Conservation (phyloP, 2,888 invertebrate genomes). For the Aricia artaxerxes region DNA sequence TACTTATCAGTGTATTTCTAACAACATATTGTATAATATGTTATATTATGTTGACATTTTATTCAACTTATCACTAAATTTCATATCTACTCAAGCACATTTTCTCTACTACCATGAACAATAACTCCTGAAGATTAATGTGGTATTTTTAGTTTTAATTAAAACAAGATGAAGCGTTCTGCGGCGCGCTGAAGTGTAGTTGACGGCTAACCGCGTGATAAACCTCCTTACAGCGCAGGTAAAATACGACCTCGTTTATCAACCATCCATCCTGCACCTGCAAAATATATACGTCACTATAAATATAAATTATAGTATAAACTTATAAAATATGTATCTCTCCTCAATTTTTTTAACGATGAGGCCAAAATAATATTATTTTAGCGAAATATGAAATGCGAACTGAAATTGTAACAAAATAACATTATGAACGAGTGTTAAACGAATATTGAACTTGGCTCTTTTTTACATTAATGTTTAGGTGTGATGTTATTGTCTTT, state of each 20-base stretch:
- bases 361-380: too few species aligned
- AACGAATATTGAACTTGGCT: too few species aligned
- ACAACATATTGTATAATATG: too few species aligned
- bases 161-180: constrained; percentile 12
- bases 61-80: not conserved
- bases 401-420: too few species aligned
- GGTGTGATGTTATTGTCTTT: too few species aligned
- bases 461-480: too few species aligned
- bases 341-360: not conserved
- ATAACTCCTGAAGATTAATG: not conserved
- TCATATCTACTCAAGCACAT: not conserved
- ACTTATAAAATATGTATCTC: not conserved
- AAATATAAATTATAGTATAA: not conserved
- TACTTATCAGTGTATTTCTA: too few species aligned
- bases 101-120: not conserved
- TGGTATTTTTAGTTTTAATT: constrained; percentile 20
- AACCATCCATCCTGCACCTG: not conserved
- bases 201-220: constrained; percentile 15
- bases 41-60: not conserved
- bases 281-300: not conserved
- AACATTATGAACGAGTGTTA: too few species aligned
- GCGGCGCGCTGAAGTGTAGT: constrained; percentile 13
- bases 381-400: too few species aligned
- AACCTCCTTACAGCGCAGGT: constrained; percentile 16
- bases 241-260: constrained; percentile 13